Evolutionary conservation across 2,888 invertebrate species (phyloP).

Genomic region (Schrankia costaestrigalis): DNA sequence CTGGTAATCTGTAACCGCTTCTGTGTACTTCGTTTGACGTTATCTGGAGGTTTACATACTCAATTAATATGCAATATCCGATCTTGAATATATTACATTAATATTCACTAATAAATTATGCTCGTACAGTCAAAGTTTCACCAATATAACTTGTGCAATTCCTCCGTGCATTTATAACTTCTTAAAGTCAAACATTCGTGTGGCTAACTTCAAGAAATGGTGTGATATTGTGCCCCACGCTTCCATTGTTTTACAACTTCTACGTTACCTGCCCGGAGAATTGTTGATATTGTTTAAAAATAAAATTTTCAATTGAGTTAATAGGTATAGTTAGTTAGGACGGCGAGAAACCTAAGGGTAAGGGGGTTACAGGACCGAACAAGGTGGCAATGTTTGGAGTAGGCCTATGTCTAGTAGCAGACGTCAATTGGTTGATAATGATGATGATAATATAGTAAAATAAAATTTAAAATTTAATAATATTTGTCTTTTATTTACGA

Average conservation of each 20-base stretch:
- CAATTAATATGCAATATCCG: conserved; percentile 14
- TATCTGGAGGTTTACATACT: conserved; percentile 30
- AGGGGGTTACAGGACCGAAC: too few relatives aligned
- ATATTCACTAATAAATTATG: conserved; percentile 7
- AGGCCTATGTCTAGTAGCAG: too few relatives aligned
- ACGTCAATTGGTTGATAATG: too few relatives aligned
- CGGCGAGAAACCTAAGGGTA: too few relatives aligned
- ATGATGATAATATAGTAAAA: too few relatives aligned
- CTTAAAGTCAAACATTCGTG: conserved; percentile 10
- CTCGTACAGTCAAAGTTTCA: conserved; percentile 6
- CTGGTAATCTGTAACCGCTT: conserved; percentile 28
- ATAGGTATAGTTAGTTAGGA: too few relatives aligned
- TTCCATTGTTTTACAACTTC: conserved; percentile 7
- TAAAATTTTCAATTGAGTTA: background rate
- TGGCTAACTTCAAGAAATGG: conserved; percentile 9
- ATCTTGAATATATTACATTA: conserved; percentile 12
- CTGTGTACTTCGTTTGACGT: conserved; percentile 28
- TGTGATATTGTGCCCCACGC: conserved; percentile 9
- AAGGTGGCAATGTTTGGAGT: too few relatives aligned
- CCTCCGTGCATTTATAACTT: conserved; percentile 10
- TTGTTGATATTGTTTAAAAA: background rate
- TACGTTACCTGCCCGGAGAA: conserved; percentile 6
- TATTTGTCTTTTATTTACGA: too few relatives aligned
- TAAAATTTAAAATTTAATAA: too few relatives aligned
- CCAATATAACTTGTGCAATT: conserved; percentile 10